These are phyloP conservation scores for Elanoides forficatus DNA, from an alignment of 2,113 vertebrate genomes.

Conservation along the genomic window DNA sequence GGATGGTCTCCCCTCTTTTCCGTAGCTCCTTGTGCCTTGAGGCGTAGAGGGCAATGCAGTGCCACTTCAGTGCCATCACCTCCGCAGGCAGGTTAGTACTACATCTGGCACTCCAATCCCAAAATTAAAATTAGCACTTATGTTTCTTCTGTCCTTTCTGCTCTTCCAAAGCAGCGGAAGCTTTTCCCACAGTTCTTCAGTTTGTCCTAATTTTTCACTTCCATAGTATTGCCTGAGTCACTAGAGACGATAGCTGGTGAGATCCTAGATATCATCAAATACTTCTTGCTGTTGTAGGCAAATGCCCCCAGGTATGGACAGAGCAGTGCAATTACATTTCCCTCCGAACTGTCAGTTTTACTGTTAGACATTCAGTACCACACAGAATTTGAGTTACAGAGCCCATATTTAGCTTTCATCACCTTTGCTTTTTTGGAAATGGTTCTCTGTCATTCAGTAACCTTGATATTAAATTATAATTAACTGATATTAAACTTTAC, in stretches of 20 bases:
- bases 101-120: background rate
- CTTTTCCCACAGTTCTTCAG: background rate
- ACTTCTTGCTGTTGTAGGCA: background rate
- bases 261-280: background rate
- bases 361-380: background rate
- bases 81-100: background rate
- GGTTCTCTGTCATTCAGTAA: background rate
- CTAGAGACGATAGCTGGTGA: background rate
- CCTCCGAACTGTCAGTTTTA: background rate
- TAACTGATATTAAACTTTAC: no score
- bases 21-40: background rate
- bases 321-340: slow-evolving; percentile 6
- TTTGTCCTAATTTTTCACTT: slow-evolving; percentile 34
- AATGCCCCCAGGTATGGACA: background rate
- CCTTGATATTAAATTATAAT: slow-evolving; percentile 11
- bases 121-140: background rate
- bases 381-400: background rate
- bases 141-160: background rate
- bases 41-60: background rate
- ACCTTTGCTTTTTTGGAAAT: background rate
- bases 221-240: background rate
- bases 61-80: background rate
- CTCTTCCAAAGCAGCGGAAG: background rate
- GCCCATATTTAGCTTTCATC: background rate
- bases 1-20: background rate